Base-by-base conservation (phyloP, 2,113 vertebrate species). In the Natator depressus region DNA sequence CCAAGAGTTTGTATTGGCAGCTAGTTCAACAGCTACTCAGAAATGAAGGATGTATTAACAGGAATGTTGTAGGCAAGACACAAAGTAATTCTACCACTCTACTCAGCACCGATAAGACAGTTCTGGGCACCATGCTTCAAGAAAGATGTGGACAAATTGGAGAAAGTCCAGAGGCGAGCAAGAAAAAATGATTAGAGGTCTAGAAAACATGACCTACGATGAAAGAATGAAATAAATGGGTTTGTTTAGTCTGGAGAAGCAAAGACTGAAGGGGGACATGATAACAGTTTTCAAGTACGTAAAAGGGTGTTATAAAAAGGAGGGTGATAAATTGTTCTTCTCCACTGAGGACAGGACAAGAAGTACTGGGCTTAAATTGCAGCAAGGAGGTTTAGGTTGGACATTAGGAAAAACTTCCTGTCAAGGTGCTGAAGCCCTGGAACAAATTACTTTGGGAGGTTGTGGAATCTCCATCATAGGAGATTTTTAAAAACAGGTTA, bases 1-100 rank as follows among this genome's bases (percentile, higher is more conserved):
- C 87, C 6, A 0, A 75, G 89, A 78, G 81, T 91, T 81, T 5
- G 5, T 69, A 88, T 85, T 88, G 96, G 96, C 95, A 95, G 87
- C 96, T 29, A 6, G 91, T 86, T 88, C 95, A 93, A 85, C 91
- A 92, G 89, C 90, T 94, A 82, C 92, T 89, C 19, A 8, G 88
- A 90, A 54, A 51, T 76, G 88, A 97, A 96, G 35, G 65, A 9
- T 38, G 65, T 35, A 38, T 72, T 20, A 38, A n/a, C 19, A 72
- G n/a, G 65, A 38, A 38, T 5, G 5, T 10, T 72, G 65, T 72
- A 38, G 17, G 35, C 65, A 69, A 69, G 65, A 69, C 31, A 20
- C 65, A 69, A 72, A 72, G n/a, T 22, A 72, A 72, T 72, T 20
- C 16, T 72, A n/a, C 65, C 65, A 38, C 9, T 22, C n/a, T 38